These are phyloP conservation scores for Lerema accius DNA, from an alignment of 1,140 invertebrate species.

Conservation along the genomic window DNA sequence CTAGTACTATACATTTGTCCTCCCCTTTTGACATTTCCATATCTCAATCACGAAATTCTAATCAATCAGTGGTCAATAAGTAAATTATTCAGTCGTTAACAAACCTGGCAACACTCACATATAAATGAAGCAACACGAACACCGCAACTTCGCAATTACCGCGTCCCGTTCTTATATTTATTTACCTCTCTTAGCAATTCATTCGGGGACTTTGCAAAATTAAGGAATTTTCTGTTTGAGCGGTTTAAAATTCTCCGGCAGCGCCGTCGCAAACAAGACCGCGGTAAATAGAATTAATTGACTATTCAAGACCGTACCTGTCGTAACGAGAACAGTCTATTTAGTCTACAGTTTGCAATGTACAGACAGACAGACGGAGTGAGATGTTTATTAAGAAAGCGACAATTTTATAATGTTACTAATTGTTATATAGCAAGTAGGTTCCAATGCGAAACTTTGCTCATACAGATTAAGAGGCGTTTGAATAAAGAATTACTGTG, in stretches of 20 bases:
- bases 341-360: not conserved
- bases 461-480: too few relatives aligned
- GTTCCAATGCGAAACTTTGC: too few relatives aligned
- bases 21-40: too few relatives aligned
- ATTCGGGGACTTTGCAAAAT: constrained; percentile 43
- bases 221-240: constrained; percentile 43
- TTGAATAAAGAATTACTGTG: not conserved
- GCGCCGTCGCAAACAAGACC: constrained; percentile 33
- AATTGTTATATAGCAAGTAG: too few relatives aligned
- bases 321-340: constrained; percentile 41
- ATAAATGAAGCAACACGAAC: not conserved
- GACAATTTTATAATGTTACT: too few relatives aligned
- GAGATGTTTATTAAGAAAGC: not conserved
- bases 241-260: constrained; percentile 46
- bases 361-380: not conserved
- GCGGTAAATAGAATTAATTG: constrained; percentile 55
- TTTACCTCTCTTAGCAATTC: constrained; percentile 39
- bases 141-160: constrained; percentile 2
- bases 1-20: too few relatives aligned
- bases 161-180: constrained; percentile 11
- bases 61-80: not conserved
- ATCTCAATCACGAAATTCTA: too few relatives aligned
- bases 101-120: not conserved
- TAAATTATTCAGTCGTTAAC: not conserved
- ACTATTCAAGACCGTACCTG: constrained; percentile 49